Evolutionary conservation across 2,888 invertebrate species (phyloP), one percentile per base, ranked within the genome.

Genomic region (Acleris sparsana): DNA sequence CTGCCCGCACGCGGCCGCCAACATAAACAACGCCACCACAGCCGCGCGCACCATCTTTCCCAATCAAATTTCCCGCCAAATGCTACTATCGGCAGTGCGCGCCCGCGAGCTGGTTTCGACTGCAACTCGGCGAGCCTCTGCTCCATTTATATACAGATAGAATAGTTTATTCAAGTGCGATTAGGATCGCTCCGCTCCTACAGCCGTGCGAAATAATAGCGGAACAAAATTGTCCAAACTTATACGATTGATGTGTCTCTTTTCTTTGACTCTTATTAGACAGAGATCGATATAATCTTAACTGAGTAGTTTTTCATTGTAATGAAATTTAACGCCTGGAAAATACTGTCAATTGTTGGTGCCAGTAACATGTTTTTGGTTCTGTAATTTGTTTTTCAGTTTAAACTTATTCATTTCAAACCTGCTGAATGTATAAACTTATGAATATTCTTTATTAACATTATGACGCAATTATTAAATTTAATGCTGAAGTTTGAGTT

Each of bases 91-190:
- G 56, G 60, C 79, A 79, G 77, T 81, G 80, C 90, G 85, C 88
- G 88, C 72, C 81, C 86, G 85, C 88, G 86, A 76, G 79, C 80
- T 75, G 84, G 80, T 88, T 86, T 87, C 88, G 85, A 92, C 92
- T 92, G 90, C 86, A 83, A 77, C 72, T 75, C 80, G 69, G 80
- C 71, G 78, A 85, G 86, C 74, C 83, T 86, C 80, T 82, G 85
- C 80, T 85, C 84, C 84, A 85, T 87, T 89, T 92, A 92, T 89
- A 92, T 88, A 85, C 79, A 85, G 80, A 85, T 84, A 87, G 80
- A 83, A 80, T 83, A 82, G 80, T 79, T 77, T 75, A 80, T 76
- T 73, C 74, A 77, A 79, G 80, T 83, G 84, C 60, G 80, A 80
- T 76, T 79, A 76, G 74, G 73, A 76, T 72, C 73, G 74, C 61